These are phyloP conservation scores for Lichenostomus cassidix DNA, from an alignment of 2,113 vertebrate genomes.

Conservation along the genomic window DNA sequence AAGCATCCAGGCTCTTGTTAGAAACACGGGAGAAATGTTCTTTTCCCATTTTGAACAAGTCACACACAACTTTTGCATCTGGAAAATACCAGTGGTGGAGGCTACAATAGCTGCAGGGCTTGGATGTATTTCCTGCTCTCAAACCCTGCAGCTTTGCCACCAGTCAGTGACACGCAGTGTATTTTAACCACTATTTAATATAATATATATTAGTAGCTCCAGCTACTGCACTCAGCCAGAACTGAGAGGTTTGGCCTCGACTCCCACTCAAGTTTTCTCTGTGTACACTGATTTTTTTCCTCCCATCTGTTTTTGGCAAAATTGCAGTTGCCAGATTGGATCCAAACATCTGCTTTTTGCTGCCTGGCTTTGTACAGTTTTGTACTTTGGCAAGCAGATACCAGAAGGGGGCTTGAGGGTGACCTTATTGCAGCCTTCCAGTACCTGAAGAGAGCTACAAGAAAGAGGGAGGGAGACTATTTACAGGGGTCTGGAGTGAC, in stretches of 20 bases:
- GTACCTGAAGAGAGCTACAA: neutral
- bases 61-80: neutral
- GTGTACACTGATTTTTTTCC: neutral
- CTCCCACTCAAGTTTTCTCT: neutral
- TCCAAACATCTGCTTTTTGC: neutral
- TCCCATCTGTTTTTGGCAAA: neutral
- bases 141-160: neutral
- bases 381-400: neutral
- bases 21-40: neutral
- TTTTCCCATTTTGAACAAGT: neutral
- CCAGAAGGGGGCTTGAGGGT: neutral
- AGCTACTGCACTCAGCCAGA: neutral
- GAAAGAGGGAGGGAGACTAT: neutral
- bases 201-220: neutral
- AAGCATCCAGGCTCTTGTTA: neutral
- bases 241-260: neutral
- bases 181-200: neutral
- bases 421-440: neutral
- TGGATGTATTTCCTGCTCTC: neutral
- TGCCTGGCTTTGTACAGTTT: neutral
- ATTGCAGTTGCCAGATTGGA: neutral
- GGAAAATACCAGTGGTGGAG: neutral
- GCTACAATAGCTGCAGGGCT: neutral
- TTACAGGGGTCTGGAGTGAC: neutral
- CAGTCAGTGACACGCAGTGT: neutral